Evolutionary conservation across 2,888 invertebrate species (phyloP), one percentile per base, ranked within the genome.

Genomic region (Metacarcinus magister): DNA sequence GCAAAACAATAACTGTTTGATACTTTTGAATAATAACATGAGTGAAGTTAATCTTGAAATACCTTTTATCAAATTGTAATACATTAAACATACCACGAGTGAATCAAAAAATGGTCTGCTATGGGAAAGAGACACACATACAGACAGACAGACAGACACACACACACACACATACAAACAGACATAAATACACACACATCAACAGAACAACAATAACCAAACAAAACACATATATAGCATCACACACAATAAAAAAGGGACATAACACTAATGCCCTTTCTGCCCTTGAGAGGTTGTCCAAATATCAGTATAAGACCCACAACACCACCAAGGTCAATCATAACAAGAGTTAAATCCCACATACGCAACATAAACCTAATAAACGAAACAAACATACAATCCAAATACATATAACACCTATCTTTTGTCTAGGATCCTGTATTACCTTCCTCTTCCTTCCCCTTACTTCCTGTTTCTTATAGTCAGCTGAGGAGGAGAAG

Each of bases 211-310:
- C 39, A 39, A 39, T 39, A 39, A 39, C 39, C 39, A 1, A 39
- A 39, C 39, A 39, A 39, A 39, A 0, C 39, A 39, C 39, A 39
- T 2, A 19, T 60, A 23, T 60, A 60, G 16, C 60, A 60, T 60
- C 60, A 60, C 23, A 60, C 23, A 23, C 23, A 3, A 32, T 32
- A 16, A 39, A 19, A 19, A 39, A 32, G 10, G 39, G 39, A 13
- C 39, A 48, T 54, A 54, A n/a, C 19, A 54, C 92, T 95, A 39
- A 95, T 95, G 95, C 75, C 95, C 95, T 95, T 92, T 92, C 39
- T 95, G 95, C 89, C 95, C 95, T 95, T 95, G 95, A 95, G 23
- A 32, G 75, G 75, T 19, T 92, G 32, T 75, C 95, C 46, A 75
- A 19, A 10, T 92, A 95, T 95, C 91, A 92, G 75, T 28, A 75